Conservation (phyloP, 2,113 vertebrate genomes). For the Irena cyanogastra region DNA sequence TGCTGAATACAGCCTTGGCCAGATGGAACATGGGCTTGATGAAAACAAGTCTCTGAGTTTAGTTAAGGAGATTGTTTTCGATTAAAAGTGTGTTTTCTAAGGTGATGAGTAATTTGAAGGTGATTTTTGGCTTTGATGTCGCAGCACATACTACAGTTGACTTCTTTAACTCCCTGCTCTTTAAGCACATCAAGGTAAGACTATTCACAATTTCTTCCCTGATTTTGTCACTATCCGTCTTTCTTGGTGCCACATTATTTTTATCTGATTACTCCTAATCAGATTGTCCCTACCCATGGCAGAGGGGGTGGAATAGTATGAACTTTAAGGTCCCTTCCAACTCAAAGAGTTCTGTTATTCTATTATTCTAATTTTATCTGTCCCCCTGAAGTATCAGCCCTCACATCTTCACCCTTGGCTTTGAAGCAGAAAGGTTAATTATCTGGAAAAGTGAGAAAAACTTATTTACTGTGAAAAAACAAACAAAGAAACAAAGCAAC, state of each 20-base stretch:
- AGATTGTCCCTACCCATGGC: neutral
- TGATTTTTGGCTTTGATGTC: neutral
- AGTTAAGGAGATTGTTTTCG: neutral
- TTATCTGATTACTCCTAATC: neutral
- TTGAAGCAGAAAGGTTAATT: neutral
- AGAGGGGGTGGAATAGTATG: neutral
- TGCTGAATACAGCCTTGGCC: neutral
- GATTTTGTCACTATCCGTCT: neutral
- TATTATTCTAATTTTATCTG: neutral
- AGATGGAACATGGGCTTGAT: neutral
- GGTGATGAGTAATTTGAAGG: neutral
- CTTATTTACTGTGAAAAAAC: neutral
- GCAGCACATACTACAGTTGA: neutral
- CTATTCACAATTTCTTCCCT: neutral
- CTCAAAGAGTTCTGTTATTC: neutral
- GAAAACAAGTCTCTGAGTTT: neutral
- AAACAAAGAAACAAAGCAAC: neutral
- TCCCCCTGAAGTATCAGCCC: neutral
- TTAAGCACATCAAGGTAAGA: neutral
- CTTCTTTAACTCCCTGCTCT: neutral
- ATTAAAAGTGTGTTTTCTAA: neutral
- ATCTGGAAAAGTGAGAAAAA: neutral
- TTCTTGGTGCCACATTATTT: neutral
- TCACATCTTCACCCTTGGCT: neutral
- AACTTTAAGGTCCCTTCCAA: neutral